These are phyloP conservation scores for Pseudomyrmex flavicornis DNA, from an alignment of 1,140 invertebrate genomes.

Conservation along the genomic window DNA sequence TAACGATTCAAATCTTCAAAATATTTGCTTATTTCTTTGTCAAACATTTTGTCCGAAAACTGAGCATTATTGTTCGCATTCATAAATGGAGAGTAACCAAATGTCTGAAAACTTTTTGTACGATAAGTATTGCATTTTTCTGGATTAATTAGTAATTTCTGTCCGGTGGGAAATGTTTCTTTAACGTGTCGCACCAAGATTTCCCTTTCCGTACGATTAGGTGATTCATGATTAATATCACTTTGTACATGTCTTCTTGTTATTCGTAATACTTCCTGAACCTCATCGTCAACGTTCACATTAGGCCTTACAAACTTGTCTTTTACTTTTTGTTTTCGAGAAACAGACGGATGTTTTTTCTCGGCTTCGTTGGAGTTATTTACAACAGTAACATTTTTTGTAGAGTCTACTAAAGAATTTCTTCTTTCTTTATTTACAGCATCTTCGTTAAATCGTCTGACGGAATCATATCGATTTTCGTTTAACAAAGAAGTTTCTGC, in stretches of 20 bases:
- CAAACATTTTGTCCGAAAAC: not conserved
- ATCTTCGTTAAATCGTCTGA: not conserved
- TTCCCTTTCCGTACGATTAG: conserved; percentile 66
- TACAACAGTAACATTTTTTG: not conserved
- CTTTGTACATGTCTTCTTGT: conserved; percentile 15
- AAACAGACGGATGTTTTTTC: not conserved
- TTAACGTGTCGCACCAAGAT: conserved; percentile 51
- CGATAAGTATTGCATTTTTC: not conserved
- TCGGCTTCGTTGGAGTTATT: not conserved
- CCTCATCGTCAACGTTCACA: conserved; percentile 54
- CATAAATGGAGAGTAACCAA: not conserved
- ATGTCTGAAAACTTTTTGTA: not conserved
- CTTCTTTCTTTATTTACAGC: not conserved
- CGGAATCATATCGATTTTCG: not conserved
- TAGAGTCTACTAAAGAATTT: not conserved
- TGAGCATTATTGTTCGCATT: not conserved
- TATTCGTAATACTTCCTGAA: conserved; percentile 70
- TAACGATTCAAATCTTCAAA: conserved; percentile 7
- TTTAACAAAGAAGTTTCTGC: not conserved
- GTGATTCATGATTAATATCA: conserved; percentile 71
- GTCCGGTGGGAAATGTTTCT: not conserved
- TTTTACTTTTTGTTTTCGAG: not conserved
- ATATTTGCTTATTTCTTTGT: conserved; percentile 1
- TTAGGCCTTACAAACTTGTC: not conserved
- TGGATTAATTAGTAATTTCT: not conserved